Evolutionary conservation across 92 coral and sea anemone genomes (phyloP), one percentile per base, ranked within the genome.

Genomic region (Phenganax marumi): DNA sequence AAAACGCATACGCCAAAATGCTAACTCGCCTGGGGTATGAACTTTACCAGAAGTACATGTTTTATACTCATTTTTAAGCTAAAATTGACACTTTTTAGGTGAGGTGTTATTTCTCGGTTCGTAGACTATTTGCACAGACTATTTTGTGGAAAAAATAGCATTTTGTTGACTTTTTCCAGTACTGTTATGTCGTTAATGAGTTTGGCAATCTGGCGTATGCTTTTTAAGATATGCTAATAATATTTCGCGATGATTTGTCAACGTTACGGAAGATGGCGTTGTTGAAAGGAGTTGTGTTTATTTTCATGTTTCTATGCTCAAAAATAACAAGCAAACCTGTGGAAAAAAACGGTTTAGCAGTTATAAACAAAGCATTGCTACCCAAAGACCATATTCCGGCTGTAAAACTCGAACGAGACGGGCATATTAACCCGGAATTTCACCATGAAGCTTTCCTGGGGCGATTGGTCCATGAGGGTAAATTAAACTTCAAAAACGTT

Each of bases 361-460:
- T 89, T 7, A 89, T 87, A 60, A 88, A 79, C 72, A 91, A 89
- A 81, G 90, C 88, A 12, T 63, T 90, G 55, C 43, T 95, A 22
- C 96, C 97, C 8, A 84, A 86, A 86, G 98, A 95, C 82, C 98
- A 95, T 75, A 77, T 95, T 49, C 91, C 91, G 63, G 98, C 93
- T 23, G 76, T 90, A 47, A 93, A 91, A 77, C 93, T 95, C 3
- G 97, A 95, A 70, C 85, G 98, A 56, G 98, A 95, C 78, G 98
- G 98, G 3, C 93, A 95, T 83, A 85, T 92, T 72, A 95, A 95
- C 84, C 91, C 90, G 55, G 91, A 90, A 24, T 95, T 85, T 50
- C 98, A 95, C 48, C 98, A 95, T 85, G 98, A 95, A 86, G 97
- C 96, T 6, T 95, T 95, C 79, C 91, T 95, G 3, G 98, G 98